Evolutionary conservation across 2,888 invertebrate species (phyloP), one percentile per base, ranked within the genome.

Genomic region (Pheosia gnoma): DNA sequence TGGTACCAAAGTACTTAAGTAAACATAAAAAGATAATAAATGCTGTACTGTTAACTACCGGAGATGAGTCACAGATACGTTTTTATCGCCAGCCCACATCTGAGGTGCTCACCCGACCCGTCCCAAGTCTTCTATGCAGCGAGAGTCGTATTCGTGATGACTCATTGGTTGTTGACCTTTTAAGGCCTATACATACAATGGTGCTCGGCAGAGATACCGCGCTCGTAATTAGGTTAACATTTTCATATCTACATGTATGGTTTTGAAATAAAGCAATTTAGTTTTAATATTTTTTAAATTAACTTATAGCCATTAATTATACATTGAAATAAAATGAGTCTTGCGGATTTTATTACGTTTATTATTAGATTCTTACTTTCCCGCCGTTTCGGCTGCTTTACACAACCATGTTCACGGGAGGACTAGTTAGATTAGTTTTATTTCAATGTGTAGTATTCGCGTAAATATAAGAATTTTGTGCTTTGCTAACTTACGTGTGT

Each of bases 101-200:
- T 68, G 68, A 78, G 77, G 71, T 78, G 76, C 67, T 62, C 70
- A 65, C 65, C 61, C 67, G 62, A 65, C 65, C 61, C 67, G 62
- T 62, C 56, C 62, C 59, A 74, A 73, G 71, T 69, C 71, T 65
- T 61, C 65, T 74, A 74, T 75, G 76, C 71, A 72, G 62, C 65
- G 72, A 79, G 74, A 74, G 75, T 72, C 69, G 72, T 72, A 77
- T 70, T 71, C 76, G 69, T 72, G 75, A 78, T 85, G 85, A 85
- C 62, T 84, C 85, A 85, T 77, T 82, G 82, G 83, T 80, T 84
- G 81, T 82, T 83, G 83, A 85, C 84, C 85, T 83, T 82, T 77
- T 68, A 73, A 67, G 73, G 76, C 72, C 75, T 71, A 78, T 72
- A 72, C 72, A 75, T 73, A 67, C 71, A 70, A 60, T 54, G 45